phyloP scores from a whole-genome alignment of 2,888 invertebrate genomes.

The Muschampia plurimacula region DNA sequence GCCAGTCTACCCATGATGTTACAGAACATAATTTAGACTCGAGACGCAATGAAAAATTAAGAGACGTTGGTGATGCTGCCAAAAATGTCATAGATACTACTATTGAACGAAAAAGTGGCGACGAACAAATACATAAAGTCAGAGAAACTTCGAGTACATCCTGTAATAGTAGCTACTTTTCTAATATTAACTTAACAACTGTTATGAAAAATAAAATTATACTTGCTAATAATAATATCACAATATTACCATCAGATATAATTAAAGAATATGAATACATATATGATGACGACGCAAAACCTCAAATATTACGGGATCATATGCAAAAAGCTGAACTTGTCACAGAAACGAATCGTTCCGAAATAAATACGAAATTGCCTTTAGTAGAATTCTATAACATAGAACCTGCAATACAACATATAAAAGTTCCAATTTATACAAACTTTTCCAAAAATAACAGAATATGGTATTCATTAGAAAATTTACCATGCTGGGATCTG shows the following conservation, averaged over 20 bases:
- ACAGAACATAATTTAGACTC: neutral
- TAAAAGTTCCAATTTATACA: constrained; percentile 40
- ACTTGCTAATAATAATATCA: neutral
- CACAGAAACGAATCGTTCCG: constrained; percentile 7
- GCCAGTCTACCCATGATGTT: too few relatives aligned
- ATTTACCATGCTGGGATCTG: constrained; percentile 72
- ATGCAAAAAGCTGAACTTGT: neutral
- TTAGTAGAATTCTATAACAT: constrained; percentile 63
- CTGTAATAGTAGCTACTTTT: neutral
- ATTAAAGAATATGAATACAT: constrained; percentile 56
- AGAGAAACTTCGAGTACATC: neutral
- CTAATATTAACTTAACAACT: neutral
- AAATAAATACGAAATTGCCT: constrained; percentile 23
- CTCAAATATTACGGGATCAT: constrained; percentile 35
- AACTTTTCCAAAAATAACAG: constrained; percentile 42
- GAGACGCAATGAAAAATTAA: neutral
- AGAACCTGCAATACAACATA: constrained; percentile 56
- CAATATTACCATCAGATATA: constrained; percentile 29
- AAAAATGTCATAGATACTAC: neutral
- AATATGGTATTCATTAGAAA: constrained; percentile 72
- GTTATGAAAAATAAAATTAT: neutral
- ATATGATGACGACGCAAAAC: constrained; percentile 48
- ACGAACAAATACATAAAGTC: constrained; percentile 5
- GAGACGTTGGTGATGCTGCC: neutral
- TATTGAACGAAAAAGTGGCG: neutral